Percentiles rank a stretch among this genome's conserved stretches.
Conservation (phyloP, 2,113 vertebrate species). For the Lutjanus erythropterus region DNA sequence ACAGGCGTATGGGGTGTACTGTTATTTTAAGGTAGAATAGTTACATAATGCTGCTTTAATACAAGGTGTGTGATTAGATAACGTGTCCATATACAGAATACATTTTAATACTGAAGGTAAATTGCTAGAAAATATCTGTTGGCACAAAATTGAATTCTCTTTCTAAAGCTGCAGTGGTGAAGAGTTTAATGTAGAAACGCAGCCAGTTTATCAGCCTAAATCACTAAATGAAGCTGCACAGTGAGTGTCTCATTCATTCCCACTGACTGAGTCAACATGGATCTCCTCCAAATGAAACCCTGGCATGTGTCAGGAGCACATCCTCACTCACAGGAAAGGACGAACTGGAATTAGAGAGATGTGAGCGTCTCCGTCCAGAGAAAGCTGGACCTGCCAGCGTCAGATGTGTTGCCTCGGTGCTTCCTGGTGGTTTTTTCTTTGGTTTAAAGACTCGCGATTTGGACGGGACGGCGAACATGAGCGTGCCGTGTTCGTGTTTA, state of each 20-base stretch:
- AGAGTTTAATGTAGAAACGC: neutral
- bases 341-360: neutral
- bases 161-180: neutral
- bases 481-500: neutral
- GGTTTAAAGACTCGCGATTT: neutral
- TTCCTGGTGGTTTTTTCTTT: conserved; percentile 22
- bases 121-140: neutral
- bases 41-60: no score
- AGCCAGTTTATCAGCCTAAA: neutral
- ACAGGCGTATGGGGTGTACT: no score
- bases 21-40: no score
- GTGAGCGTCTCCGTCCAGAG: neutral
- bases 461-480: neutral
- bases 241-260: neutral
- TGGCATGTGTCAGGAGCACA: neutral
- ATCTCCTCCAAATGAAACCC: conserved; percentile 30
- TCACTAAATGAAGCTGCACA: neutral
- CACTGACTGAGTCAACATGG: conserved; percentile 1
- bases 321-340: conserved; percentile 6
- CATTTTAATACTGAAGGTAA: neutral
- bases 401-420: neutral
- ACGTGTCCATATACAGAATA: no score
- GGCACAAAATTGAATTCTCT: neutral
- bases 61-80: no score
- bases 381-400: neutral